Base-by-base conservation (phyloP, 2,888 invertebrate genomes). In the Diaphora mendica region DNA sequence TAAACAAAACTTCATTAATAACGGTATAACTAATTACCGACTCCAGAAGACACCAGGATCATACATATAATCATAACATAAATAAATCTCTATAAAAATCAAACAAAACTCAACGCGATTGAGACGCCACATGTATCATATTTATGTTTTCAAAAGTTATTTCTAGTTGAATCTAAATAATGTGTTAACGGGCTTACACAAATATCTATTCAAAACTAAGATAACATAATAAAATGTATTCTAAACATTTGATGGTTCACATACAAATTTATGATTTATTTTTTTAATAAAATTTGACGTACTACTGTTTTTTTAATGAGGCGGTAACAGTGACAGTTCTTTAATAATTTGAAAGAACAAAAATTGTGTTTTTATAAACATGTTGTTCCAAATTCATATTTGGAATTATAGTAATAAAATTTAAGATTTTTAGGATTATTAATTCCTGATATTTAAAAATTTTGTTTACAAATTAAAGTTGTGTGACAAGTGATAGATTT, bases 71-170 rank as follows among this genome's bases (percentile, higher is more conserved):
- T 87, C 84, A 80, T 86, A 88, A 88, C 85, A 87, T 87, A 91
- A 90, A 91, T 91, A 91, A 88, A 91, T 89, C 86, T 85, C 79
- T 82, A 85, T 87, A 87, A 89, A 89, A 90, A 87, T 88, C 86
- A 84, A 87, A 89, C 85, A 84, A 78, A 86, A 81, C 80, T 80
- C 79, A 71, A 77, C 83, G 75, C 87, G 91, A 93, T 93, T 92
- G 91, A 92, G 93, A 90, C 88, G 90, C 91, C 93, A 93, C 92
- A 91, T 93, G 94, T 91, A 93, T 92, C 93, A 91, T 93, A 93
- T 93, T 93, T 93, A 92, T 91, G 92, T 93, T 93, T 91, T 88
- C 85, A 86, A 88, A 91, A 89, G 93, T 92, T 95, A 94, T 94
- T 94, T 91, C 92, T 90, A 91, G 91, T 87, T 82, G 83, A 86